Percentiles rank a stretch among this genome's conserved stretches.
These are phyloP conservation scores for Leptopilina syphax DNA, from an alignment of 2,888 invertebrate species.

Conservation along the genomic window DNA sequence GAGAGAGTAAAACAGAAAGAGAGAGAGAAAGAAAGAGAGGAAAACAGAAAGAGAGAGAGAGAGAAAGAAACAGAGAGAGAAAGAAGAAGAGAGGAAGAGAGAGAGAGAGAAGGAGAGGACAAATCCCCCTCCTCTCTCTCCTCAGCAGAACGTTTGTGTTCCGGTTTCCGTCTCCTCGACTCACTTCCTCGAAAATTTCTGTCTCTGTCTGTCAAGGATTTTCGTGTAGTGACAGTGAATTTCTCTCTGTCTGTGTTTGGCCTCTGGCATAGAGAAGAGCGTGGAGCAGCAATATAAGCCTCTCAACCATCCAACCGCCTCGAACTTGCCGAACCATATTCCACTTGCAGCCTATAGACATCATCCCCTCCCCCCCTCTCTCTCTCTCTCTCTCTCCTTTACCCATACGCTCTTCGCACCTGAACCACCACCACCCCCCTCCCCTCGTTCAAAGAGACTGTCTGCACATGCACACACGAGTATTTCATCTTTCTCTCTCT, in stretches of 20 bases:
- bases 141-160: slow-evolving; percentile 42
- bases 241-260: neutral
- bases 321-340: slow-evolving; percentile 62
- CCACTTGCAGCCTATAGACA: slow-evolving; percentile 59
- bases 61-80: no score
- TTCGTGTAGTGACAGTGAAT: neutral
- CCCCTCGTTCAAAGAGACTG: slow-evolving; percentile 33
- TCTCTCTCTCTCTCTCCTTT: no score
- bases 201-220: neutral
- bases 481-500: no score
- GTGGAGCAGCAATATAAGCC: slow-evolving; percentile 40
- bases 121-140: neutral
- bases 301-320: slow-evolving; percentile 48
- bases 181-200: slow-evolving; percentile 28
- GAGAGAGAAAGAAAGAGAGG: no score
- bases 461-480: slow-evolving; percentile 32
- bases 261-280: slow-evolving; percentile 29
- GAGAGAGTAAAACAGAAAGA: no score
- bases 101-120: no score
- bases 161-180: slow-evolving; percentile 42
- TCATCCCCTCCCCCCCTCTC: neutral
- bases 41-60: no score
- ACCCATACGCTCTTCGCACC: slow-evolving; percentile 55
- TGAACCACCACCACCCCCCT: slow-evolving; percentile 44
- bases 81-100: no score